Evolutionary conservation across 1,140 invertebrate genomes (phyloP).

Genomic region (Pseudachorutes palmiensis): DNA sequence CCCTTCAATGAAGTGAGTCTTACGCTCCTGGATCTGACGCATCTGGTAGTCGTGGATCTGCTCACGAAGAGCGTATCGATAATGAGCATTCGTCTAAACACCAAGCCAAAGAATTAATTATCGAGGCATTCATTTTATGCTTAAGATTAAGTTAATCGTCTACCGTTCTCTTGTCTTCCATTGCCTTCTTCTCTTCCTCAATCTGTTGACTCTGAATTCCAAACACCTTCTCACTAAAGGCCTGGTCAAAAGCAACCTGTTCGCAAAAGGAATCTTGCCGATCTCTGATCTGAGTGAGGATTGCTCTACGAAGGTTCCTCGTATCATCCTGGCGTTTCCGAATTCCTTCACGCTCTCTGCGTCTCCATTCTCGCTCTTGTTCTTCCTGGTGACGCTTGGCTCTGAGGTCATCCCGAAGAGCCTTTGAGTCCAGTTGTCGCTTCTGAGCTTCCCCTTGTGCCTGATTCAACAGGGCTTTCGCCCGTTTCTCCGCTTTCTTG

Average conservation of each 20-base stretch:
- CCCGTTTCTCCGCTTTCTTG: slow-evolving; percentile 12
- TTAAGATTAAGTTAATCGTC: not conserved
- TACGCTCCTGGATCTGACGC: slow-evolving; percentile 27
- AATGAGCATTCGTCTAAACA: slow-evolving; percentile 24
- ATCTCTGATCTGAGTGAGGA: slow-evolving; percentile 28
- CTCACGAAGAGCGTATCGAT: slow-evolving; percentile 31
- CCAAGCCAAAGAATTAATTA: not conserved
- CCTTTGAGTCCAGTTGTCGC: slow-evolving; percentile 19
- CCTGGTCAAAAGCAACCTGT: slow-evolving; percentile 33
- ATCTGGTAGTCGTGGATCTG: slow-evolving; percentile 36
- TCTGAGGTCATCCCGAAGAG: slow-evolving; percentile 30
- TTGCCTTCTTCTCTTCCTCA: slow-evolving; percentile 24
- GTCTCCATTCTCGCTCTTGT: slow-evolving; percentile 35
- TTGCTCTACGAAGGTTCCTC: slow-evolving; percentile 19
- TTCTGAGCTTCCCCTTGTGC: slow-evolving; percentile 25
- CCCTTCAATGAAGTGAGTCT: slow-evolving; percentile 33
- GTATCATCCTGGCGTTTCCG: slow-evolving; percentile 20
- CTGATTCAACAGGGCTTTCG: slow-evolving; percentile 19
- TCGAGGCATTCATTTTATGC: too few species aligned
- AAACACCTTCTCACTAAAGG: slow-evolving; percentile 27
- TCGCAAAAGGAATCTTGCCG: slow-evolving; percentile 23
- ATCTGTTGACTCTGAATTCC: slow-evolving; percentile 21
- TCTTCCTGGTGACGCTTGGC: slow-evolving; percentile 30
- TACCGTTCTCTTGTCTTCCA: slow-evolving; percentile 23
- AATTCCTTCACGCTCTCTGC: slow-evolving; percentile 20